Percentiles rank a stretch among this genome's conserved stretches.
These are phyloP conservation scores for Megalonaias nervosa DNA, from an alignment of 1,140 invertebrate genomes.

Conservation along the genomic window DNA sequence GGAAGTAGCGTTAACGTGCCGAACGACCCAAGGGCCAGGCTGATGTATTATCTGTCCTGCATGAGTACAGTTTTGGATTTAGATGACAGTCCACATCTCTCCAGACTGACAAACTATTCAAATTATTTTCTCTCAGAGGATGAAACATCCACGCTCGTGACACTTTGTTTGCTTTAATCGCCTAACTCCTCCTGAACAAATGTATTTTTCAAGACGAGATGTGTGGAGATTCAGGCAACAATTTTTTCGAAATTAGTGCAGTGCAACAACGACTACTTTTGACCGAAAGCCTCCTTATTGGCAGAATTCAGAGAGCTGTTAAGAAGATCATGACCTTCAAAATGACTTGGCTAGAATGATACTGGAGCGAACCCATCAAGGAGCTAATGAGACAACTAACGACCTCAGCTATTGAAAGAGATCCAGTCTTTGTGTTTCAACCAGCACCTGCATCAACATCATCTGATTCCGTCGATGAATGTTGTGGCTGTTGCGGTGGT, in stretches of 20 bases:
- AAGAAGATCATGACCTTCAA: conserved; percentile 41
- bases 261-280: conserved; percentile 38
- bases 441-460: too few relatives aligned
- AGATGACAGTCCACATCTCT: conserved; percentile 27
- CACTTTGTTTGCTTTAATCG: conserved; percentile 34
- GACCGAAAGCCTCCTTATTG: conserved; percentile 41
- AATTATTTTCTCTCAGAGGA: conserved; percentile 29
- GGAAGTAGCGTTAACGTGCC: conserved; percentile 32
- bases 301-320: conserved; percentile 36
- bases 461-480: too few relatives aligned
- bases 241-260: conserved; percentile 44
- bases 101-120: conserved; percentile 28
- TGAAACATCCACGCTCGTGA: conserved; percentile 32
- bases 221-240: conserved; percentile 40
- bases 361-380: conserved; percentile 18
- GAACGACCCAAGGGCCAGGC: conserved; percentile 38
- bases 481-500: too few relatives aligned
- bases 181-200: conserved; percentile 44
- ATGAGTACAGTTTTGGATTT: conserved; percentile 45
- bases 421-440: too few relatives aligned
- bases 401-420: too few relatives aligned
- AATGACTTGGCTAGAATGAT: conserved; percentile 13
- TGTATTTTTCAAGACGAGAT: conserved; percentile 47
- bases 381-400: neutral
- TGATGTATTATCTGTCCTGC: conserved; percentile 51